Percentiles rank a stretch among this genome's conserved stretches.
Conservation (phyloP, 2,888 invertebrate genomes). For the Caenorhabditis sulstoni region DNA sequence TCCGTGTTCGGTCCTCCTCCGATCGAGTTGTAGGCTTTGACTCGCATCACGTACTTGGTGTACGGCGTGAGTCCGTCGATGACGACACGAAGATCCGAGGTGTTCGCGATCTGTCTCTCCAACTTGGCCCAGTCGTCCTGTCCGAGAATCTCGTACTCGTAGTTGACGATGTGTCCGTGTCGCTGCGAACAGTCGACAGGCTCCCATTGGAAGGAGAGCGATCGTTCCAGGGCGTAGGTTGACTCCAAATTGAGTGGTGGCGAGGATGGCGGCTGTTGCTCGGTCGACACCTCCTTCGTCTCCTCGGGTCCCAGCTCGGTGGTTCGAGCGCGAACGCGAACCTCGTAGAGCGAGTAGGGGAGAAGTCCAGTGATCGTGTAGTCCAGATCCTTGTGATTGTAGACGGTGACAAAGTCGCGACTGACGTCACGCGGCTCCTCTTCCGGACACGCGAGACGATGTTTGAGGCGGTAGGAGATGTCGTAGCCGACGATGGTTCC, state of each 20-base stretch:
- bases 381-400: constrained; percentile 80
- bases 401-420: constrained; percentile 80
- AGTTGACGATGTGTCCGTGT: constrained; percentile 80
- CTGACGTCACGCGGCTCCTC: constrained; percentile 80
- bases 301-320: constrained; percentile 80
- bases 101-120: constrained; percentile 80
- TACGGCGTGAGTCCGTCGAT: constrained; percentile 80
- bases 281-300: constrained; percentile 78
- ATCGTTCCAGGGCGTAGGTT: constrained; percentile 78
- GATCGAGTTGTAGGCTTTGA: constrained; percentile 80
- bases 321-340: constrained; percentile 77
- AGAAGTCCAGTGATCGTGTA: constrained; percentile 80
- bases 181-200: constrained; percentile 80
- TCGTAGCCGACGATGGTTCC: constrained; percentile 81
- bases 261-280: constrained; percentile 79
- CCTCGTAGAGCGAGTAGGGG: constrained; percentile 80
- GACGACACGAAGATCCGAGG: constrained; percentile 76
- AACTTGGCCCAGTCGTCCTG: constrained; percentile 81
- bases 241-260: constrained; percentile 80
- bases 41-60: constrained; percentile 80
- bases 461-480: constrained; percentile 80
- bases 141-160: constrained; percentile 81
- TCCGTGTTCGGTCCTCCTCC: constrained; percentile 81
- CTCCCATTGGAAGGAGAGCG: constrained; percentile 74
- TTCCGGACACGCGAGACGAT: constrained; percentile 80